Conservation (phyloP, 2,888 invertebrate species). For the Biston betularia region DNA sequence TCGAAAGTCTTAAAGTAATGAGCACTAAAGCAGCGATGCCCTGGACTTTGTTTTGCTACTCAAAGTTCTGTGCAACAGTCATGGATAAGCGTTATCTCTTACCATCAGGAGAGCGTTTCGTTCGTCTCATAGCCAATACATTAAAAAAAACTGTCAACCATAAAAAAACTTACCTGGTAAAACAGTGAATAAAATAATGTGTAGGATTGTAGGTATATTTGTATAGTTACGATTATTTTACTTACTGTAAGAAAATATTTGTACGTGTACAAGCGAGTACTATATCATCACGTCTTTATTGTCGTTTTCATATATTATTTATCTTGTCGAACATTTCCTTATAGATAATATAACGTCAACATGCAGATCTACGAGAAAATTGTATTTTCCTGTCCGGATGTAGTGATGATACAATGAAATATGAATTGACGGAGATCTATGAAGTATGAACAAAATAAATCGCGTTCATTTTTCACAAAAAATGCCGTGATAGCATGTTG, state of each 20-base stretch:
- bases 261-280: background rate
- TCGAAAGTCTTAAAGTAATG: too few species aligned
- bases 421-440: background rate
- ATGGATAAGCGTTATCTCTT: too few species aligned
- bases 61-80: too few species aligned
- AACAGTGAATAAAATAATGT: too few species aligned
- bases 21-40: too few species aligned
- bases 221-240: background rate
- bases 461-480: background rate
- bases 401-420: background rate
- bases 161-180: too few species aligned
- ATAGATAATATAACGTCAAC: slow-evolving; percentile 3
- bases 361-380: slow-evolving; percentile 6
- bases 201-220: background rate
- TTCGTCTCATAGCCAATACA: too few species aligned
- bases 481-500: too few species aligned
- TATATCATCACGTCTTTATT: background rate
- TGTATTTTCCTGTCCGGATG: slow-evolving; percentile 6
- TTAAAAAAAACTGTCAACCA: too few species aligned
- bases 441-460: background rate
- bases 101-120: too few species aligned
- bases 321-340: slow-evolving; percentile 6
- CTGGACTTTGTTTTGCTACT: too few species aligned
- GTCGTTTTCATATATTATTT: background rate
- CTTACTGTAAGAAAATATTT: background rate